Evolutionary conservation across 2,113 vertebrate species (phyloP), one percentile per base, ranked within the genome.

Genomic region (Neogale vison): DNA sequence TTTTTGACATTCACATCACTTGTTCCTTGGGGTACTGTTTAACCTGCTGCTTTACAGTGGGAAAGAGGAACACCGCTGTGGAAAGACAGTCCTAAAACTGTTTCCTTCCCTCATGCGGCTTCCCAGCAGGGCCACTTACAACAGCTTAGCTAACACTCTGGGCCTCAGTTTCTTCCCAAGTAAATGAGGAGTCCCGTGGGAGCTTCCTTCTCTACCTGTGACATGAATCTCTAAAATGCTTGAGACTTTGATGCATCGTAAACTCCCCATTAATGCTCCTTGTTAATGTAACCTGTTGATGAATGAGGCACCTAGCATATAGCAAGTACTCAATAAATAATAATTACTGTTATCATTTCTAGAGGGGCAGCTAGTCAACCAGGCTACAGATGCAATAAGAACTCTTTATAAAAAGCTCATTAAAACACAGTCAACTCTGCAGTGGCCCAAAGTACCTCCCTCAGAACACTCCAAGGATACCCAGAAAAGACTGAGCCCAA

Each of bases 321-420:
- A 86, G 26, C 50, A n/a, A 86, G 72, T 50, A 63, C 47, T 92
- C 57, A 71, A 47, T 42, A 90, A 63, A 76, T 72, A 82, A 74
- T 26, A 97, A 91, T 85, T 4, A n/a, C 4, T 71, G 24, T 65
- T 63, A 55, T 61, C 47, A 39, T 86, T 86, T 86, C 93, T 93
- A 84, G 96, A 97, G 79, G 50, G 79, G 79, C 39, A 39, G n/a
- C 34, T 77, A 84, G 45, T 18, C 81, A 95, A 88, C 45, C 71
- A 85, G 79, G 23, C 12, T 84, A 63, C 39, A 29, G 80, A 47
- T 31, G 42, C 31, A 61, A 69, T 81, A 86, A 96, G 86, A 97
- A 72, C 8, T 83, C 42, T 63, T 89, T 77, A 47, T 10, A 42
- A 79, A 89, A 83, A 13, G n/a, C 3, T 83, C 50, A 52, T 50